phyloP scores from a whole-genome alignment of 2,888 invertebrate genomes.

The Macaria liturata region DNA sequence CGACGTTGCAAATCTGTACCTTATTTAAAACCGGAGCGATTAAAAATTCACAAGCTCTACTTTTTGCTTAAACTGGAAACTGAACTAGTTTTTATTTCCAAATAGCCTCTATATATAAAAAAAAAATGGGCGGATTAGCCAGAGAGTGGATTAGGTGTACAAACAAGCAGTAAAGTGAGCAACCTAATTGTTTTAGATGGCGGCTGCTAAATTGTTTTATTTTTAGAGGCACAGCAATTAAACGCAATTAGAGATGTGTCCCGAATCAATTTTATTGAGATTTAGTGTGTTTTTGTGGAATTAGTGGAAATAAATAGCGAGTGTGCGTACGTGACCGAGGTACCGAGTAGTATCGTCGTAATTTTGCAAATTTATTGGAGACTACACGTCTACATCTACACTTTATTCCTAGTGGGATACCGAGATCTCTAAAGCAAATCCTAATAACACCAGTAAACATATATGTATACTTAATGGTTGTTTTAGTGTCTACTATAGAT shows the following conservation, averaged over 20 bases:
- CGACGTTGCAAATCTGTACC: neutral
- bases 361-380: too few species aligned
- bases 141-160: constrained; percentile 10
- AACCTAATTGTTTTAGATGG: constrained; percentile 21
- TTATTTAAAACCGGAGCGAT: too few species aligned
- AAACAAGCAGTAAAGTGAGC: constrained; percentile 17
- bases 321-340: constrained; percentile 25
- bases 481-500: too few species aligned
- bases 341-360: constrained; percentile 7
- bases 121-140: constrained; percentile 11
- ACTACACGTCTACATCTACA: too few species aligned
- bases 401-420: too few species aligned
- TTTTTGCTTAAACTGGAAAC: constrained; percentile 11
- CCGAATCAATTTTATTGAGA: constrained; percentile 32
- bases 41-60: constrained; percentile 5
- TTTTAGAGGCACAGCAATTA: constrained; percentile 28
- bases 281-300: constrained; percentile 25
- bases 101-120: neutral
- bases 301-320: constrained; percentile 21
- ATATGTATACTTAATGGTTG: too few species aligned
- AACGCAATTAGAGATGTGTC: constrained; percentile 30
- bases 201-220: constrained; percentile 33
- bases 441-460: too few species aligned
- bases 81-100: constrained; percentile 15
- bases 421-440: too few species aligned